Percentiles rank a stretch among this genome's conserved stretches.
phyloP scores from a whole-genome alignment of 2,113 vertebrate genomes.

The human (Homo sapiens) region DNA sequence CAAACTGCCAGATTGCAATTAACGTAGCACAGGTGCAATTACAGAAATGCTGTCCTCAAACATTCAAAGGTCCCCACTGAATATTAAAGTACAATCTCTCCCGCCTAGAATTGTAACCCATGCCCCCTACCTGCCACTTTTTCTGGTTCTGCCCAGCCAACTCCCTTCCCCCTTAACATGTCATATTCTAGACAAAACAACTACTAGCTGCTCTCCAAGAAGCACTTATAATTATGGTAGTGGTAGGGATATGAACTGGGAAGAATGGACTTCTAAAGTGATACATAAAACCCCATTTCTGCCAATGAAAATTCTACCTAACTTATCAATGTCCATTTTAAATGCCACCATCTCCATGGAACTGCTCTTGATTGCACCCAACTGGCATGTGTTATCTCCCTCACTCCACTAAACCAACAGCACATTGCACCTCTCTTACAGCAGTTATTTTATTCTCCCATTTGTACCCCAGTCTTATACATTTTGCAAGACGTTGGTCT shows the following conservation, averaged over 20 bases:
- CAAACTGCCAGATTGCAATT: background rate
- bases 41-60: background rate
- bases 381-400: background rate
- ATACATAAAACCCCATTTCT: background rate
- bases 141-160: background rate
- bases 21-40: background rate
- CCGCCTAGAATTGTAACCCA: background rate
- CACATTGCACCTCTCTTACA: background rate
- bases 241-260: background rate
- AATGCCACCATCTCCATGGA: background rate
- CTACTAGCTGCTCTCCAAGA: background rate
- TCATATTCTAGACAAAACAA: background rate
- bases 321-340: background rate
- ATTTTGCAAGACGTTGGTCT: background rate
- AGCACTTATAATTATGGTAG: background rate
- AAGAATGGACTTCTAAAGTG: background rate
- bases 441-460: background rate
- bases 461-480: background rate
- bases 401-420: background rate
- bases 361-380: background rate
- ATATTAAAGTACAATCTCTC: background rate
- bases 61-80: background rate
- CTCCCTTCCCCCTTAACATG: background rate
- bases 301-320: background rate
- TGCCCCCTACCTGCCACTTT: background rate